These are phyloP conservation scores for Anthoptus insignis DNA, from an alignment of 2,888 invertebrate species.

Conservation along the genomic window DNA sequence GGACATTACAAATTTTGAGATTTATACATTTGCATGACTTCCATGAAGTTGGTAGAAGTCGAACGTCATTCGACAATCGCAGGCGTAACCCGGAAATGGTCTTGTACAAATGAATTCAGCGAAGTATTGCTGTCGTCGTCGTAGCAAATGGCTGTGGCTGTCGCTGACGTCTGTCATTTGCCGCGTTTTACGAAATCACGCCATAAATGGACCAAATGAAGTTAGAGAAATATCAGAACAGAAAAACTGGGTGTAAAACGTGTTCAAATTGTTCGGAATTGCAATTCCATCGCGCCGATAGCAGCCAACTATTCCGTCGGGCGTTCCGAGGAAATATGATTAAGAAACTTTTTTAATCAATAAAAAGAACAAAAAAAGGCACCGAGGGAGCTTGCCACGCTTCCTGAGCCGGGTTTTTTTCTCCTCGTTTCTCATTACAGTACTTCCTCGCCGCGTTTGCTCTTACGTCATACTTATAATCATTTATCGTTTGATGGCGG, in stretches of 20 bases:
- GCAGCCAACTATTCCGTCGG: constrained; percentile 50
- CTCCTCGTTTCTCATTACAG: constrained; percentile 75
- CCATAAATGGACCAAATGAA: too few relatives aligned
- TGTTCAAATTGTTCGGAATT: constrained; percentile 22
- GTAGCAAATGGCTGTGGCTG: too few relatives aligned
- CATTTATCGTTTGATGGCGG: constrained; percentile 83
- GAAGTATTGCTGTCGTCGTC: too few relatives aligned
- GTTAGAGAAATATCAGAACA: constrained; percentile 2
- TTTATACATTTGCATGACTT: too few relatives aligned
- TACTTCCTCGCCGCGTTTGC: constrained; percentile 66
- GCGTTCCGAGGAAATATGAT: constrained; percentile 65
- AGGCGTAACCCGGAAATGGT: too few relatives aligned
- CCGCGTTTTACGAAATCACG: too few relatives aligned
- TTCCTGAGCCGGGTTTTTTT: constrained; percentile 53
- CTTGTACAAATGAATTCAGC: too few relatives aligned
- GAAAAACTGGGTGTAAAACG: constrained; percentile 12
- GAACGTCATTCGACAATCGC: too few relatives aligned
- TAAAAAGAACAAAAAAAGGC: constrained; percentile 65
- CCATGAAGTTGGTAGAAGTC: too few relatives aligned
- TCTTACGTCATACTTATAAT: constrained; percentile 81
- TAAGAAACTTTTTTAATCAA: constrained; percentile 83
- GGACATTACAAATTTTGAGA: too few relatives aligned
- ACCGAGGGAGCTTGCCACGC: constrained; percentile 38
- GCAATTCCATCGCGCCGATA: constrained; percentile 32
- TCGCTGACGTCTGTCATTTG: too few relatives aligned